Evolutionary conservation across 1,140 invertebrate species (phyloP).

Genomic region (Caerostris darwini): DNA sequence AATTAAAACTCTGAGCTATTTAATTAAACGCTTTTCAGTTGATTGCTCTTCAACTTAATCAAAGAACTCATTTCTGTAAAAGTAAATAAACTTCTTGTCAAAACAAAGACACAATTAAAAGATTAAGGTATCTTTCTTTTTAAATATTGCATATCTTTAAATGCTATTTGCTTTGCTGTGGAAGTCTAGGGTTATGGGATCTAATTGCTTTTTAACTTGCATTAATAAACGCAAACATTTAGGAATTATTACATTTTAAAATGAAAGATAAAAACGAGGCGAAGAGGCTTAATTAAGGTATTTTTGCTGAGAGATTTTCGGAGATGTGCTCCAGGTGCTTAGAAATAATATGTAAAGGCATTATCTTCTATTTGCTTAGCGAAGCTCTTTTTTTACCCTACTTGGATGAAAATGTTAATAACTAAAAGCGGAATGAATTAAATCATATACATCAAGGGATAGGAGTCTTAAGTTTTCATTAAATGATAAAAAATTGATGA

Average conservation of each 20-base stretch:
- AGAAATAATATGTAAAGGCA: background rate
- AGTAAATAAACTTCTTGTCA: slow-evolving; percentile 34
- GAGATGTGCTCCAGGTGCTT: slow-evolving; percentile 1
- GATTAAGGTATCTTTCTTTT: slow-evolving; percentile 38
- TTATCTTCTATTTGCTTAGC: slow-evolving; percentile 12
- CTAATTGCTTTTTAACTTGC: slow-evolving; percentile 48
- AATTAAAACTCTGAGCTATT: slow-evolving; percentile 40
- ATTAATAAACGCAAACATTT: slow-evolving; percentile 17
- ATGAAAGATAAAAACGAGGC: slow-evolving; percentile 11
- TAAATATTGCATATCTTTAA: slow-evolving; percentile 8
- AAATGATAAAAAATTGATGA: background rate
- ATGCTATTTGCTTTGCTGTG: slow-evolving; percentile 26
- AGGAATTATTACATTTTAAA: background rate
- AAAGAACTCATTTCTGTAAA: slow-evolving; percentile 47
- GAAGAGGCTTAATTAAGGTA: background rate
- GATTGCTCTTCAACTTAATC: slow-evolving; percentile 18
- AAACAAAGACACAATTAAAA: slow-evolving; percentile 49
- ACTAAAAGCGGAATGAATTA: background rate
- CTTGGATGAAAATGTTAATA: slow-evolving; percentile 4
- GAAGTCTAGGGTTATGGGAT: background rate
- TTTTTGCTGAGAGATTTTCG: slow-evolving; percentile 8
- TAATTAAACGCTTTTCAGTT: slow-evolving; percentile 41
- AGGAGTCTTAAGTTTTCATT: background rate
- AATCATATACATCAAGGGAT: background rate
- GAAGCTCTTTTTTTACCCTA: background rate